Base-by-base conservation (phyloP, 2,797 vertebrate genomes). In the Lepilemur ruficaudatus region DNA sequence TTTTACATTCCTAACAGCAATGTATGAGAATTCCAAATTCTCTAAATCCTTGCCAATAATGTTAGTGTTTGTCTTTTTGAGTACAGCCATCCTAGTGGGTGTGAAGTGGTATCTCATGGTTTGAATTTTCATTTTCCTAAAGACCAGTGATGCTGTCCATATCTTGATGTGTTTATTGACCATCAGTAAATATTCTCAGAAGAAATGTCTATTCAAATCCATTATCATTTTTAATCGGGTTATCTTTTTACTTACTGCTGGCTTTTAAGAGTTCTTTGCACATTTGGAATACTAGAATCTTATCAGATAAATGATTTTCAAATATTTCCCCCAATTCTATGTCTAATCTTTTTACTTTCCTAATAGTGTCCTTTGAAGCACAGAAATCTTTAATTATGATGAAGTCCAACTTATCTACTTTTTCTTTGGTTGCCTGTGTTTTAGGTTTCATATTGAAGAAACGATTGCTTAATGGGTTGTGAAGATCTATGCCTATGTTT, bases 121-220 rank as follows among this genome's bases (percentile, higher is more conserved):
- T 93, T 85, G 7, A 38, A 89, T 80, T 93, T 90, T 14, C 41
- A 90, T 90, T 81, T 86, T 70, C 48, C 48, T 95, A 41, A 86
- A 67, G 57, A 70, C 30, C 13, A 80, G 72, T 70, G 46, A 65
- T 5, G 8, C n/a, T 67, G 41, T 90, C 13, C 48, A 86, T 67
- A 7, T 38, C 57, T 75, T 73, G 52, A 73, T 20, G 35, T 86
- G 41, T 90, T 85, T 86, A 80, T 15, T 86, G 73, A 50, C 1
- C n/a, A 90, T 69, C 30, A 63, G 17, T 57, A 90, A 93, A 80
- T 70, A 55, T 65, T 63, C 46, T 73, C 32, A 30, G 41, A 95
- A 86, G 50, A 93, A 84, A 78, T 78, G n/a, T 43, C 15, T 83
- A 23, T 61, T 86, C 38, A 38, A 90, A 80, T 38, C n/a, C n/a